Conservation (phyloP, 2,797 vertebrate genomes). For the Pelochelys cantorii region DNA sequence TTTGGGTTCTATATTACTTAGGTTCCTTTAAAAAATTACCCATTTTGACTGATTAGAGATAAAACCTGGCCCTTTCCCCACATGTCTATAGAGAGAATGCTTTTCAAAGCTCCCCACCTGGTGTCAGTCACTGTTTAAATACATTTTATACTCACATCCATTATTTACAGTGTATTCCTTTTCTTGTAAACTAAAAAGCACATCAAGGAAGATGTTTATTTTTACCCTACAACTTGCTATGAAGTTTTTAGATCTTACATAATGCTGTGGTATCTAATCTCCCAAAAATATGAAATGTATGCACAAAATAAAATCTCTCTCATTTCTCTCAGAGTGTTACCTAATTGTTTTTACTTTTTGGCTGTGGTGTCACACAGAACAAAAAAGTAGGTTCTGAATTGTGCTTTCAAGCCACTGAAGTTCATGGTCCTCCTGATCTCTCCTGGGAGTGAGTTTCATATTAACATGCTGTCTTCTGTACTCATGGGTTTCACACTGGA, state of each 20-base stretch:
- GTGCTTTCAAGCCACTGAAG: background rate
- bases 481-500: background rate
- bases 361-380: background rate
- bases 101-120: background rate
- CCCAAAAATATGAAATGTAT: background rate
- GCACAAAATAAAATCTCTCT: background rate
- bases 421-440: background rate
- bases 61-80: no score
- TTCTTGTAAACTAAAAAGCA: background rate
- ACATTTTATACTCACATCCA: background rate
- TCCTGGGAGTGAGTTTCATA: background rate
- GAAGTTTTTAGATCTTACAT: background rate
- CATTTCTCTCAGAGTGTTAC: background rate
- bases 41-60: background rate
- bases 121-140: background rate
- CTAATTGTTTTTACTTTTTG: background rate
- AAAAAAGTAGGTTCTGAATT: background rate
- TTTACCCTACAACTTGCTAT: background rate
- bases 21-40: background rate
- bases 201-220: background rate
- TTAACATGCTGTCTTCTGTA: background rate
- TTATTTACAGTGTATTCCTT: background rate
- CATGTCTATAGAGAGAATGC: background rate
- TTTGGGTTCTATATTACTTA: background rate
- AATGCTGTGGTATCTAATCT: background rate